Evolutionary conservation across 1,140 invertebrate genomes (phyloP).

Genomic region (Arctopsyche grandis): DNA sequence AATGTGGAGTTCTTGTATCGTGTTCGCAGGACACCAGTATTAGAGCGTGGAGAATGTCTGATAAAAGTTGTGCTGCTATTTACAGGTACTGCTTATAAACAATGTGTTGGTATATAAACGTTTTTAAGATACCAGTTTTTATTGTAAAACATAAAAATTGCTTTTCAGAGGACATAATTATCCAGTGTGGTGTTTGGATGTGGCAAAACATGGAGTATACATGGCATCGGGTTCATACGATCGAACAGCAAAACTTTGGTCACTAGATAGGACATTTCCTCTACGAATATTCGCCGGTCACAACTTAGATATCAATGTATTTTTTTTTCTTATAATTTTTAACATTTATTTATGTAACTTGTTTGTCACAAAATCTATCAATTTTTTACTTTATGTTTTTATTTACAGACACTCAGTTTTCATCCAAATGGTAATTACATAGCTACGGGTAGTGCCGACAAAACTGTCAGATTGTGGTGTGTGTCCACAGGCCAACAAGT

Average conservation of each 20-base stretch:
- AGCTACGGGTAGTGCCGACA: conserved; percentile 82
- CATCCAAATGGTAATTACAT: conserved; percentile 85
- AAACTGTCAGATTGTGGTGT: conserved; percentile 79
- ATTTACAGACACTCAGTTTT: conserved; percentile 76
- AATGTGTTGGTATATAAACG: background rate
- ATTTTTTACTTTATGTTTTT: background rate
- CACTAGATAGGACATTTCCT: conserved; percentile 81
- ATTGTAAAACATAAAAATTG: conserved; percentile 1
- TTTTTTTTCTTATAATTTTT: conserved; percentile 48
- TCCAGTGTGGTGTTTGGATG: conserved; percentile 87
- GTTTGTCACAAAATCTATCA: background rate
- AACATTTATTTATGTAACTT: background rate
- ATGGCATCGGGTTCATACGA: conserved; percentile 87
- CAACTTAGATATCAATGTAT: conserved; percentile 83
- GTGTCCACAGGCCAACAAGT: conserved; percentile 73
- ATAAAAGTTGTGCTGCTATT: conserved; percentile 74
- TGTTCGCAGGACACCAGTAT: conserved; percentile 82
- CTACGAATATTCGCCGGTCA: conserved; percentile 86
- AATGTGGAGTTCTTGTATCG: conserved; percentile 73
- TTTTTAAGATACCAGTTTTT: background rate
- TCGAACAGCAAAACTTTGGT: conserved; percentile 86
- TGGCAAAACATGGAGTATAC: conserved; percentile 77
- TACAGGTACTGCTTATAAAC: conserved; percentile 66
- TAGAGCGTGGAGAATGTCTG: conserved; percentile 75
- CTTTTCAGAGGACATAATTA: conserved; percentile 80